Conservation (phyloP, 2,113 vertebrate genomes). For the Xenopus borealis region DNA sequence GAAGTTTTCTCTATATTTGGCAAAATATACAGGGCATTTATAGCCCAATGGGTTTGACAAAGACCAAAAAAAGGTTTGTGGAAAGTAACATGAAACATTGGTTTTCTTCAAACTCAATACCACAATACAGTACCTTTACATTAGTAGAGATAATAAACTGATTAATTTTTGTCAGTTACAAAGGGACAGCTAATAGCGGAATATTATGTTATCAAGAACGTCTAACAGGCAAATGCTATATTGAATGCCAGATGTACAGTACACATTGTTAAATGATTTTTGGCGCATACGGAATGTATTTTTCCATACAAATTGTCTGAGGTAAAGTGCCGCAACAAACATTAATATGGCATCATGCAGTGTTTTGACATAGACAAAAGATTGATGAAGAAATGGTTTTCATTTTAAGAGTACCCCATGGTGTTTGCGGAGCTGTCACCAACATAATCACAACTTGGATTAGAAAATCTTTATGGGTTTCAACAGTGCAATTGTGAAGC, state of each 20-base stretch:
- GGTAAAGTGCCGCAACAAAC: conserved; percentile 30
- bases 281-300: conserved; percentile 31
- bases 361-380: conserved; percentile 21
- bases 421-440: conserved; percentile 30
- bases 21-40: conserved; percentile 62
- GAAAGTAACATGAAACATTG: background rate
- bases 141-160: background rate
- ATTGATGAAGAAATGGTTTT: conserved; percentile 26
- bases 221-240: conserved; percentile 65
- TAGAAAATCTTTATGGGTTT: conserved; percentile 22
- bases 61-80: background rate
- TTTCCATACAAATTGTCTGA: conserved; percentile 30
- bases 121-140: conserved; percentile 8
- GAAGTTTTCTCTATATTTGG: conserved; percentile 71
- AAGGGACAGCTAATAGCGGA: conserved; percentile 52
- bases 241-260: conserved; percentile 58
- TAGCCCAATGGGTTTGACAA: conserved; percentile 35
- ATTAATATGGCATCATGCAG: conserved; percentile 37
- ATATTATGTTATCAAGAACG: conserved; percentile 68
- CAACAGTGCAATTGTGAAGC: background rate
- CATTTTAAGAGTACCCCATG: conserved; percentile 39
- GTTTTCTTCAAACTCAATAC: background rate
- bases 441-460: conserved; percentile 9
- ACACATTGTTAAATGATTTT: conserved; percentile 32
- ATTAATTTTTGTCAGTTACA: conserved; percentile 1